Evolutionary conservation across 1,140 invertebrate species (phyloP).

Genomic region (Saccostrea glomerata): DNA sequence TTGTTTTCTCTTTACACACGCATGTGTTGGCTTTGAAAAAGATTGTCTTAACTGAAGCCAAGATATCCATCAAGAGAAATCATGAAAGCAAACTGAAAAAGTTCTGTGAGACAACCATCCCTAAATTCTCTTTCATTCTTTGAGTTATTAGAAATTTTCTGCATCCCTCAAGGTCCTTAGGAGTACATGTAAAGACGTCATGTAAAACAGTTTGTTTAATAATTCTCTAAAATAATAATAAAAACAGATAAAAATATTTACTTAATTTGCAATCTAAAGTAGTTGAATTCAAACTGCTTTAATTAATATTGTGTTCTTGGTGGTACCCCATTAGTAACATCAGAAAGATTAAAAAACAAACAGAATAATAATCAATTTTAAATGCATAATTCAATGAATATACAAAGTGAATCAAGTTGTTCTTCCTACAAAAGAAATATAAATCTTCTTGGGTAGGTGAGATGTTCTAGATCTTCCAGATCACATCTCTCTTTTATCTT

Average conservation of each 20-base stretch:
- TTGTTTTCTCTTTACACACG: no score
- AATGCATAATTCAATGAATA: background rate
- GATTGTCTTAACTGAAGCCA: background rate
- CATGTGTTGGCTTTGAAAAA: background rate
- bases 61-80: background rate
- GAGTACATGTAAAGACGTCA: background rate
- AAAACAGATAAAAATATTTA: background rate
- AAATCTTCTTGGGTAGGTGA: no score
- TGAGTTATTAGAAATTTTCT: background rate
- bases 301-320: background rate
- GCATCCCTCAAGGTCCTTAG: background rate
- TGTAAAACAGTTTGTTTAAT: background rate
- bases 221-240: background rate
- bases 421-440: no score
- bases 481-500: no score
- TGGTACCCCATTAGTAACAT: background rate
- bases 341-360: background rate
- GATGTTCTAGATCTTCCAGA: no score
- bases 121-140: background rate
- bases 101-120: background rate
- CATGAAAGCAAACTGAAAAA: background rate
- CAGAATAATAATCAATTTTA: background rate
- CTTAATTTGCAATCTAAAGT: background rate
- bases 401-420: background rate
- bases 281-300: background rate